Conservation (phyloP, 35 echinoderm and acorn worm genomes). For the Holothuria glaberrima region DNA sequence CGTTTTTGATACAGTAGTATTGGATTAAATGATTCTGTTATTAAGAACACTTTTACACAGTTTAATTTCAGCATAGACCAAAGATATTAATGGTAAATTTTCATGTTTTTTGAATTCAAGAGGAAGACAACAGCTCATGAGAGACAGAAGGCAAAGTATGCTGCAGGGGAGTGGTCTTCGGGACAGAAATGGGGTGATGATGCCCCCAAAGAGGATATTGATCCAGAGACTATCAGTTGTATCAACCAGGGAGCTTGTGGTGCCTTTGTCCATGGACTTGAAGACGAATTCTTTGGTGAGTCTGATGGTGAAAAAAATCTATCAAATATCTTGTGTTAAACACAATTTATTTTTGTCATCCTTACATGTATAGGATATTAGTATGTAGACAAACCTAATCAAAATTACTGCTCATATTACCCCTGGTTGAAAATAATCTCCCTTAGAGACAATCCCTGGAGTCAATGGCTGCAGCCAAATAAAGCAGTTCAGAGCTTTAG, state of each 20-base stretch:
- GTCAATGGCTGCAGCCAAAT: too few species aligned
- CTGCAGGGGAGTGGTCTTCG: constrained; percentile 89
- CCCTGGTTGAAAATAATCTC: too few species aligned
- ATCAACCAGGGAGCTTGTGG: constrained; percentile 95
- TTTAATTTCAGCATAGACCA: neutral
- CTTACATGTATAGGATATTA: too few species aligned
- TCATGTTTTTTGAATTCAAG: constrained; percentile 34
- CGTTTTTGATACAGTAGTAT: neutral
- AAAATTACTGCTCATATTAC: too few species aligned
- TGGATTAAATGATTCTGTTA: too few species aligned
- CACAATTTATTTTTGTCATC: neutral
- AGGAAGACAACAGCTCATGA: constrained; percentile 92
- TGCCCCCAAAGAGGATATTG: constrained; percentile 84
- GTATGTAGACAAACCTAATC: too few species aligned
- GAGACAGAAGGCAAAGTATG: constrained; percentile 95
- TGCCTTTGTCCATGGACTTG: constrained; percentile 99
- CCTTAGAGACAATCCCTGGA: too few species aligned
- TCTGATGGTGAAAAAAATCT: neutral
- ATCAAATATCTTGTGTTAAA: neutral
- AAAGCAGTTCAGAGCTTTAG: too few species aligned
- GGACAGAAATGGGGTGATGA: constrained; percentile 97
- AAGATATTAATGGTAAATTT: neutral
- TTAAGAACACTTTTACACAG: too few species aligned
- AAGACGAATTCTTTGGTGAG: constrained; percentile 95
- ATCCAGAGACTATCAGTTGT: constrained; percentile 78